These are phyloP conservation scores for Mycalesis mineus DNA, from an alignment of 2,888 invertebrate species.

Conservation along the genomic window DNA sequence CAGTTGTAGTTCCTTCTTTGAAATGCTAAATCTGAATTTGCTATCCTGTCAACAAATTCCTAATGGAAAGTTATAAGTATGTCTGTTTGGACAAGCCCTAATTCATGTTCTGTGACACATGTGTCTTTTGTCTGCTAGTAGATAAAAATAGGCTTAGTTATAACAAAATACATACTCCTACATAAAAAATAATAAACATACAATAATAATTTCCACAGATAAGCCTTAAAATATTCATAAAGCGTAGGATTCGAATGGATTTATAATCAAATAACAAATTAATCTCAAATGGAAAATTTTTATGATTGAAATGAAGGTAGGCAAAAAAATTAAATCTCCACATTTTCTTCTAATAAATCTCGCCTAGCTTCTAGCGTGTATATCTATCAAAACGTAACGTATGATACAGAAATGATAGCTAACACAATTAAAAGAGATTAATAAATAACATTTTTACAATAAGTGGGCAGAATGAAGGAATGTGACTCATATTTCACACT, in stretches of 20 bases:
- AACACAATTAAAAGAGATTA: conserved; percentile 32
- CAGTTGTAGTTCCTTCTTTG: no score
- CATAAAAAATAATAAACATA: no score
- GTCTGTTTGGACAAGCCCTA: no score
- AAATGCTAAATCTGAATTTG: no score
- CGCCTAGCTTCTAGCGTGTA: background rate
- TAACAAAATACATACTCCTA: no score
- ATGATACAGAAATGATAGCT: conserved; percentile 23
- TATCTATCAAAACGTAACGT: background rate
- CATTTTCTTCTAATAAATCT: background rate
- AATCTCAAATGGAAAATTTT: background rate
- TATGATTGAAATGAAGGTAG: conserved; percentile 12
- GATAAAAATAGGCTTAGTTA: no score
- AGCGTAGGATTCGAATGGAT: background rate
- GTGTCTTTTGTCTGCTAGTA: no score
- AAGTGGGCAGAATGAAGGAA: conserved; percentile 55
- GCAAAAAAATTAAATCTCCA: conserved; percentile 1
- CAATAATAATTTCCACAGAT: no score
- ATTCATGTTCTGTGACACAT: no score
- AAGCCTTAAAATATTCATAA: background rate
- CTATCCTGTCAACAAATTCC: no score
- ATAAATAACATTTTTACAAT: conserved; percentile 61
- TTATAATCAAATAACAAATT: background rate
- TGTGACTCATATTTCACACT: conserved; percentile 75
- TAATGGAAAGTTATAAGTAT: no score